Base-by-base conservation (phyloP, 1,140 invertebrate species). In the Eumaeus atala region DNA sequence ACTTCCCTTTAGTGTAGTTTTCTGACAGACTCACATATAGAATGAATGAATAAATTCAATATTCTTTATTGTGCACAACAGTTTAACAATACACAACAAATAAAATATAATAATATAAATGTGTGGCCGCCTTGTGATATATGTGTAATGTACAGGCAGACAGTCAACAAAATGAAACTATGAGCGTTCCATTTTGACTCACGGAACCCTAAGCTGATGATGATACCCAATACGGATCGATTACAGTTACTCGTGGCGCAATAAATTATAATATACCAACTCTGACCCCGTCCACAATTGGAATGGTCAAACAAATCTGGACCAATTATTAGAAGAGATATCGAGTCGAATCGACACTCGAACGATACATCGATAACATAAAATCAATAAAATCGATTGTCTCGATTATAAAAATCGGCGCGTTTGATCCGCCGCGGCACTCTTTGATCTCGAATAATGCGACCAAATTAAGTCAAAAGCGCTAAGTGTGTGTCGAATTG, bases 311-410 rank as follows among this genome's bases (percentile, higher is more conserved):
- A 44, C 40, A 44, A 40, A 40, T 44, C 40, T 44, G 40, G 40
- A 16, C 69, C 74, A 79, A 74, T 77, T 72, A 76, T 65, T n/a
- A 66, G 61, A 68, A 76, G 61, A 65, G 74, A 66, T 77, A 77
- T 74, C 70, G 62, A 67, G 64, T 65, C 58, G 58, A 52, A 47
- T 60, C 54, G 58, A n/a, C n/a, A n/a, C n/a, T n/a, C n/a, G n/a
- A n/a, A 55, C 59, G 59, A 60, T 62, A 62, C 62, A 67, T 71
- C 61, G 66, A 78, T 83, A 76, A 72, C 70, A 76, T 67, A 82
- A 78, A 84, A 84, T 84, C 78, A 84, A 84, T 84, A 84, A 82
- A 84, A 80, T 80, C 76, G 75, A 77, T 78, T 73, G 68, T 63
- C 54, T 59, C 70, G 63, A 70, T 72, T 71, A 70, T 70, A 73